Evolutionary conservation across 2,888 invertebrate species (phyloP).

Genomic region (Amphipoea oculea): DNA sequence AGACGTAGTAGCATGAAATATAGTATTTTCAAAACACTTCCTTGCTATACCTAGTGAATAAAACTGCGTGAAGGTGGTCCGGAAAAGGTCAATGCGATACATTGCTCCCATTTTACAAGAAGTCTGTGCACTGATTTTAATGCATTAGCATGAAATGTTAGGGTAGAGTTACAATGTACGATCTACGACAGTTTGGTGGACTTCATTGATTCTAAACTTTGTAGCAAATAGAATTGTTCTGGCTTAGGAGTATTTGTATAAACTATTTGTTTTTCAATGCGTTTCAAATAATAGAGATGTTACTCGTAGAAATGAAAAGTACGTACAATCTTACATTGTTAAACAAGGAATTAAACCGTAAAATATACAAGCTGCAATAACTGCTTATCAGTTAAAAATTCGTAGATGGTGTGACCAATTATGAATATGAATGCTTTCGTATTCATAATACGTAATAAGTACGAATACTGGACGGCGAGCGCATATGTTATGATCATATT

Average conservation of each 20-base stretch:
- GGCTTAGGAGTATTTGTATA: neutral
- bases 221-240: neutral
- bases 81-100: conserved; percentile 70
- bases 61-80: conserved; percentile 44
- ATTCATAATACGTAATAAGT: neutral
- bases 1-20: neutral
- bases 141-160: conserved; percentile 26
- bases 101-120: conserved; percentile 67
- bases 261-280: neutral
- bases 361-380: conserved; percentile 26
- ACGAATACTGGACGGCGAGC: conserved; percentile 1
- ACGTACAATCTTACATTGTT: conserved; percentile 1
- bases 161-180: neutral
- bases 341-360: conserved; percentile 13
- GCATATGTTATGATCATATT: conserved; percentile 16
- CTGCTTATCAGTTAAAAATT: conserved; percentile 34
- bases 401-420: conserved; percentile 41
- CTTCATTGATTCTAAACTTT: neutral
- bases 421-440: conserved; percentile 27
- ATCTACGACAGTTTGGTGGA: neutral
- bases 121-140: conserved; percentile 38
- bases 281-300: neutral
- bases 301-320: conserved; percentile 7
- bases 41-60: conserved; percentile 30
- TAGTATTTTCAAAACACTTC: conserved; percentile 26